Percentiles rank a stretch among this genome's conserved stretches.
phyloP scores from a whole-genome alignment of 2,888 invertebrate genomes.

The Micropterix aruncella region DNA sequence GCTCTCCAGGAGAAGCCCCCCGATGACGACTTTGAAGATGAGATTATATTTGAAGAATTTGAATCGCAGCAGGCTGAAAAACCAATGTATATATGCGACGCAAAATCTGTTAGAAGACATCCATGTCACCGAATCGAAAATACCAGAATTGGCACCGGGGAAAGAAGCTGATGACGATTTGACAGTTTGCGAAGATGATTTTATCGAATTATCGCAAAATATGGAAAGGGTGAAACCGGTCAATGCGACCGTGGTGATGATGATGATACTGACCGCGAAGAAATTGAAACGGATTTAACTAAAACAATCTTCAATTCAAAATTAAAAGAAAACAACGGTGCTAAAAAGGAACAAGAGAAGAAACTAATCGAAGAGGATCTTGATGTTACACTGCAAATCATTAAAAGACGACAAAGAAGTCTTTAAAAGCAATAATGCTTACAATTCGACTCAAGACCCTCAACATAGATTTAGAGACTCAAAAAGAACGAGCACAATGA shows the following conservation, averaged over 20 bases:
- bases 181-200: background rate
- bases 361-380: too few relatives aligned
- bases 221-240: background rate
- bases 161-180: background rate
- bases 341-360: too few relatives aligned
- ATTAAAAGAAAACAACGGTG: too few relatives aligned
- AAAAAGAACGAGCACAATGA: too few relatives aligned
- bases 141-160: background rate
- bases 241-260: background rate
- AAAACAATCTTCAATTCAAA: too few relatives aligned
- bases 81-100: background rate
- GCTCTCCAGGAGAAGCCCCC: background rate
- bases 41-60: background rate
- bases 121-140: background rate
- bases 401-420: too few relatives aligned
- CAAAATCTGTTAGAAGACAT: background rate
- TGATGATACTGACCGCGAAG: background rate
- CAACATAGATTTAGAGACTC: too few relatives aligned
- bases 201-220: background rate
- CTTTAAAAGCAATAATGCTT: too few relatives aligned
- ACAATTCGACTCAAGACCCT: too few relatives aligned
- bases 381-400: too few relatives aligned
- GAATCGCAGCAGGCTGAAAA: background rate
- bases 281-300: too few relatives aligned
- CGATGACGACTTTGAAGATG: too few relatives aligned